Conservation (phyloP, 2,797 vertebrate genomes). For the Sebastiscus albofasciatus region DNA sequence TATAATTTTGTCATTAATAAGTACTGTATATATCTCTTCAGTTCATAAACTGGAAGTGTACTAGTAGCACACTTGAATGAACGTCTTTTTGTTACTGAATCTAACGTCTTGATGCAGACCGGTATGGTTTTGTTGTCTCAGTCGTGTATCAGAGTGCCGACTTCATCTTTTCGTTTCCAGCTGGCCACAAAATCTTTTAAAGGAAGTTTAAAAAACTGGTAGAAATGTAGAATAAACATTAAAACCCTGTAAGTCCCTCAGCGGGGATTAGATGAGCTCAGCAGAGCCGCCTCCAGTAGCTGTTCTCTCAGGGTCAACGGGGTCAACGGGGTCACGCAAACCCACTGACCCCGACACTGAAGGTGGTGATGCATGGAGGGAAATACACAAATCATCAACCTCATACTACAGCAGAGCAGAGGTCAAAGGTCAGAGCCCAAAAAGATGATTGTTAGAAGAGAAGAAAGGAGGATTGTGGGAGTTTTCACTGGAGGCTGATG, state of each 20-base stretch:
- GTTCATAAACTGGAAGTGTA: too few species aligned
- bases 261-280: background rate
- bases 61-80: too few species aligned
- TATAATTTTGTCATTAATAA: too few species aligned
- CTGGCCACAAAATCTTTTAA: background rate
- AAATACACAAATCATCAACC: background rate
- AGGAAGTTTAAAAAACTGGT: background rate
- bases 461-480: background rate
- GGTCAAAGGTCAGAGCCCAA: slow-evolving; percentile 6
- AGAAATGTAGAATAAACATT: background rate
- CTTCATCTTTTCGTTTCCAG: background rate
- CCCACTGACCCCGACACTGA: background rate
- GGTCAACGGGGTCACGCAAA: background rate
- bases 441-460: background rate
- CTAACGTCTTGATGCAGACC: background rate
- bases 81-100: background rate
- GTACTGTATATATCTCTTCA: too few species aligned
- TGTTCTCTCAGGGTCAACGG: background rate
- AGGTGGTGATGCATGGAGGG: too few species aligned
- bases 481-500: background rate
- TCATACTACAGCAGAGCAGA: background rate
- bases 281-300: background rate
- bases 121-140: background rate
- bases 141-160: too few species aligned
- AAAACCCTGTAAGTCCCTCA: background rate